Conservation (phyloP, 2,113 vertebrate species). For the Pelvicachromis taeniatus region DNA sequence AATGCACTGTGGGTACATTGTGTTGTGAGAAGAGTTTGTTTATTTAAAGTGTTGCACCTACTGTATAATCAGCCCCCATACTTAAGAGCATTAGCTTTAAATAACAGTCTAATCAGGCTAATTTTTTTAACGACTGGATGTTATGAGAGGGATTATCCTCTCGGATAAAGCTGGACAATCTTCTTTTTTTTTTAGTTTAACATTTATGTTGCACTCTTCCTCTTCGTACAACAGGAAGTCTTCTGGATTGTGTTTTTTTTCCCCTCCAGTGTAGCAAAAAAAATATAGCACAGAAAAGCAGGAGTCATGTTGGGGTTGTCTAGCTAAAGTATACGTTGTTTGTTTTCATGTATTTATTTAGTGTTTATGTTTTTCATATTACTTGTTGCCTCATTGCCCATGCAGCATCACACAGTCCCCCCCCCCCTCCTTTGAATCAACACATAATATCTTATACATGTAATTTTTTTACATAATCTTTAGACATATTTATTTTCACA, state of each 20-base stretch:
- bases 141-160: background rate
- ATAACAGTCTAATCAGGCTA: background rate
- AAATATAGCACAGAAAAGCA: background rate
- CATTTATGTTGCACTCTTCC: background rate
- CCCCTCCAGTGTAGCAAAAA: background rate
- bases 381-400: background rate
- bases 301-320: background rate
- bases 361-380: background rate
- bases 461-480: background rate
- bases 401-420: background rate
- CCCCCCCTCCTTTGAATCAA: fast-evolving
- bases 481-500: background rate
- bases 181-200: fast-evolving
- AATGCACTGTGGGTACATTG: background rate
- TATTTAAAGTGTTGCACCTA: background rate
- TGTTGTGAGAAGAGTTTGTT: background rate
- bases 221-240: background rate
- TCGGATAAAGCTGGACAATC: background rate
- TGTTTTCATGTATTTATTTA: background rate
- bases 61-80: background rate
- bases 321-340: background rate
- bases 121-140: background rate
- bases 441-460: background rate
- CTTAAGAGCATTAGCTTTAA: background rate
- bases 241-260: background rate